Conservation (phyloP, 2,797 vertebrate genomes). For the Chloroceryle inda region DNA sequence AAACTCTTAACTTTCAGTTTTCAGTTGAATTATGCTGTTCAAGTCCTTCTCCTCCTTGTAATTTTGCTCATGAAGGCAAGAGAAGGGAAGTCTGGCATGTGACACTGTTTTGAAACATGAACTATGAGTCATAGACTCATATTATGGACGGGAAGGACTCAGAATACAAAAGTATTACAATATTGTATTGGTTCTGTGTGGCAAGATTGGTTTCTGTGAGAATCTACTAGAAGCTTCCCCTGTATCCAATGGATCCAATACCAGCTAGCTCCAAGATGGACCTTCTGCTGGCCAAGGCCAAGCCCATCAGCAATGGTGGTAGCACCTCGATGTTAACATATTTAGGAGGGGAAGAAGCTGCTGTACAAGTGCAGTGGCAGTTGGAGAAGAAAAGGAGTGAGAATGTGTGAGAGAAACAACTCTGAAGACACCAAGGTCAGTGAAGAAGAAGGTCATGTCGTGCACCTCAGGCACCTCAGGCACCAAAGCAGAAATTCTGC, state of each 20-base stretch:
- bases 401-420: background rate
- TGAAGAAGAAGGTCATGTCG: background rate
- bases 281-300: accelerated
- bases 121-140: constrained; percentile 52
- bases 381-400: background rate
- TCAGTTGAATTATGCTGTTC: constrained; percentile 11
- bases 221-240: background rate
- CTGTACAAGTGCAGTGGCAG: background rate
- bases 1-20: constrained; percentile 28
- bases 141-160: constrained; percentile 25
- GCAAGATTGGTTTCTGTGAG: background rate
- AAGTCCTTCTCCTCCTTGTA: constrained; percentile 19
- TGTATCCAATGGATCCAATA: background rate
- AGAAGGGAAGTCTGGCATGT: constrained; percentile 65
- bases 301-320: accelerated
- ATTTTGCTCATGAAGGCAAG: constrained; percentile 10
- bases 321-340: accelerated
- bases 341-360: background rate
- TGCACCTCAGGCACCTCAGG: no score
- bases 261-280: background rate
- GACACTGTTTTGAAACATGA: constrained; percentile 61
- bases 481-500: background rate
- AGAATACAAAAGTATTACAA: background rate
- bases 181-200: background rate
- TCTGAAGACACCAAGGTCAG: background rate